These are phyloP conservation scores for Drosophila novamexicana DNA, from an alignment of 1,140 invertebrate species.

Conservation along the genomic window DNA sequence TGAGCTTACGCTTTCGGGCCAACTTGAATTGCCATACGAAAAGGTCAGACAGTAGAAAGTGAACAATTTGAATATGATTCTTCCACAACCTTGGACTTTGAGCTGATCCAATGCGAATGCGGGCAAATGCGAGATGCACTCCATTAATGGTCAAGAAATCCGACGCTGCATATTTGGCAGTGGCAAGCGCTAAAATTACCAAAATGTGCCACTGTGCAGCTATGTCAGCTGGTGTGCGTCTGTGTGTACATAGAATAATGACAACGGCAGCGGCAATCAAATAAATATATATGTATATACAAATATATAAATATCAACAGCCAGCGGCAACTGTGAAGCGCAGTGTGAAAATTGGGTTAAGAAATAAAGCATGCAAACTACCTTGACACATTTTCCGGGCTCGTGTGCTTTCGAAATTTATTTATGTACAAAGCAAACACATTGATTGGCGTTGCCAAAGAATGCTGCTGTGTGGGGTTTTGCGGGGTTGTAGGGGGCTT, in stretches of 20 bases:
- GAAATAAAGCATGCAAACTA: constrained; percentile 79
- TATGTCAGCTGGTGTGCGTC: not conserved
- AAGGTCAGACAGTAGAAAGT: not conserved
- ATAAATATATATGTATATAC: constrained; percentile 19
- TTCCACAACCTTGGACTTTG: constrained; percentile 72
- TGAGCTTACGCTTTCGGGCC: not conserved
- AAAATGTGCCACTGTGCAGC: constrained; percentile 1
- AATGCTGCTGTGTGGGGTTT: not conserved
- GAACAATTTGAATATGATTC: not conserved
- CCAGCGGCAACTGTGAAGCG: constrained; percentile 13
- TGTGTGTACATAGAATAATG: constrained; percentile 13
- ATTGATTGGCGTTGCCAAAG: constrained; percentile 18
- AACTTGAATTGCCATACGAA: not conserved
- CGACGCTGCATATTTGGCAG: constrained; percentile 24
- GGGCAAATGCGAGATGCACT: constrained; percentile 55
- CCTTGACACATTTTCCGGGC: constrained; percentile 67
- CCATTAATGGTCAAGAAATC: constrained; percentile 51
- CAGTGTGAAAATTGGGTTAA: constrained; percentile 68
- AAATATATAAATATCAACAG: constrained; percentile 36
- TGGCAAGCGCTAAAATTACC: not conserved
- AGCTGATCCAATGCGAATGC: constrained; percentile 13
- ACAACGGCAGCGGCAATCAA: not conserved
- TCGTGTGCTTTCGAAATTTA: constrained; percentile 52
- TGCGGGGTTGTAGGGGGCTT: too few species aligned
- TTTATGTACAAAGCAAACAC: constrained; percentile 37